A percentile compares a stretch with the other conserved stretches of the same genome.
These are phyloP conservation scores for Oryzias javanicus DNA, from an alignment of 2,113 vertebrate species.

Conservation along the genomic window DNA sequence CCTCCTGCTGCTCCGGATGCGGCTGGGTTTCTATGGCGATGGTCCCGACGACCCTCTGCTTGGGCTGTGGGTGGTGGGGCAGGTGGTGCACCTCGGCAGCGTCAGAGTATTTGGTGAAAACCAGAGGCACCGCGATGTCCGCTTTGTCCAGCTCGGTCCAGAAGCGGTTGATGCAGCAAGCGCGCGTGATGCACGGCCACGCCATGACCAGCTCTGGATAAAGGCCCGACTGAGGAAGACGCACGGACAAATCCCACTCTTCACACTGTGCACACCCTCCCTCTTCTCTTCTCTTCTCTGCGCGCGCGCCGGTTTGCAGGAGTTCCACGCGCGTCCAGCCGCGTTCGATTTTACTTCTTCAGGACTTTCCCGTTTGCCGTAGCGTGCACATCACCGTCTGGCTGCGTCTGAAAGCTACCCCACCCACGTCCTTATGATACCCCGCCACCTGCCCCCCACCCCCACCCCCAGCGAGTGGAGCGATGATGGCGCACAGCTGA, in stretches of 20 bases:
- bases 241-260: conserved; percentile 24
- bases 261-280: conserved; percentile 30
- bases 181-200: conserved; percentile 96
- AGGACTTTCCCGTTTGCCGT: conserved; percentile 40
- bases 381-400: conserved; percentile 51
- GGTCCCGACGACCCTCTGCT: conserved; percentile 62
- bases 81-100: conserved; percentile 83
- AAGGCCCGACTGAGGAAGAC: not conserved
- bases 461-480: no score
- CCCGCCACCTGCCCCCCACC: conserved; percentile 51
- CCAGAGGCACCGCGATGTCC: conserved; percentile 94
- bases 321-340: conserved; percentile 16
- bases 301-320: conserved; percentile 33
- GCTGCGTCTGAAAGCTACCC: conserved; percentile 70
- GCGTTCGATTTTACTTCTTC: conserved; percentile 47
- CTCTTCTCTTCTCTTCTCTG: conserved; percentile 8
- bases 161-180: conserved; percentile 96
- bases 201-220: conserved; percentile 76
- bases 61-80: conserved; percentile 71
- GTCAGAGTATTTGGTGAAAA: conserved; percentile 94
- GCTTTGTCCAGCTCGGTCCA: conserved; percentile 97
- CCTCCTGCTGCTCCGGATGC: conserved; percentile 75
- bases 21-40: conserved; percentile 84
- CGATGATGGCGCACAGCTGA: no score
- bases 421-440: conserved; percentile 68